Percentiles rank a stretch among this genome's conserved stretches.
Conservation (phyloP, 2,888 invertebrate genomes). For the Elysia crispata region DNA sequence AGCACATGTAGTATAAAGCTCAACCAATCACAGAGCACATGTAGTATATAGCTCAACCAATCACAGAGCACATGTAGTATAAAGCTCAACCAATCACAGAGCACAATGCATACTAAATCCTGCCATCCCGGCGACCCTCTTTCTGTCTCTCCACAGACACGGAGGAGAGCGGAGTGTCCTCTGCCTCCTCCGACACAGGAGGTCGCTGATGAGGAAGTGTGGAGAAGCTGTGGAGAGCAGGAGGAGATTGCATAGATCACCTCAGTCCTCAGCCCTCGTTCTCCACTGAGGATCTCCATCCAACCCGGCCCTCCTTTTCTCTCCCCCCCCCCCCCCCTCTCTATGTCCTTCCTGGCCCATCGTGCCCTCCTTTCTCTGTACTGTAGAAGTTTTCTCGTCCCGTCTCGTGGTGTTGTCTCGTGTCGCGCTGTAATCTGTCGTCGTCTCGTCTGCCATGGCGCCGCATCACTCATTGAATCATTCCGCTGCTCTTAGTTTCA, state of each 20-base stretch:
- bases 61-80: no score
- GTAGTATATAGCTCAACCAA: no score
- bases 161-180: constrained; percentile 45
- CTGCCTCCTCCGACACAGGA: constrained; percentile 38
- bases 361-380: constrained; percentile 16
- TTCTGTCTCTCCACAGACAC: constrained; percentile 60
- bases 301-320: constrained; percentile 6
- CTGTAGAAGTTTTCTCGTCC: constrained; percentile 43
- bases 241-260: no score
- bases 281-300: not conserved
- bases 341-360: not conserved
- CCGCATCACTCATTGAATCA: no score
- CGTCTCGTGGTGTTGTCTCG: constrained; percentile 36
- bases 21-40: no score
- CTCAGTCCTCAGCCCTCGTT: not conserved
- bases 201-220: constrained; percentile 26
- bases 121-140: constrained; percentile 38
- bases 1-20: no score
- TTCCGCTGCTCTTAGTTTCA: constrained; percentile 46
- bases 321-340: constrained; percentile 35
- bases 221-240: no score
- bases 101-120: not conserved
- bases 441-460: no score
- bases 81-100: no score
- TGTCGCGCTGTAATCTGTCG: no score